These are phyloP conservation scores for Rachycentron canadum DNA, from an alignment of 2,797 vertebrate species.

Conservation along the genomic window DNA sequence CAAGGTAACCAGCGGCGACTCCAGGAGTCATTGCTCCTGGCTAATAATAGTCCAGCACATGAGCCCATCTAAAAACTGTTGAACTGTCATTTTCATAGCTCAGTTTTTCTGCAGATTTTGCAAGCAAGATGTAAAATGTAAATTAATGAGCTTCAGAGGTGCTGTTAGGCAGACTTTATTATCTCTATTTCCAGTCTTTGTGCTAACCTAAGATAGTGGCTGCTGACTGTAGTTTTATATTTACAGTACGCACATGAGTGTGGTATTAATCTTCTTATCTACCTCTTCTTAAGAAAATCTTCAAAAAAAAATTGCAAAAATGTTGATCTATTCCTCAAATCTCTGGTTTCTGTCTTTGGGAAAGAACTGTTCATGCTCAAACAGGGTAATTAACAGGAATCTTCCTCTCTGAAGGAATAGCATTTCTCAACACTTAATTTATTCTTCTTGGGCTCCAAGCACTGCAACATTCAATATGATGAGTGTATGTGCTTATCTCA, in stretches of 20 bases:
- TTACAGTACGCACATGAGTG: not conserved
- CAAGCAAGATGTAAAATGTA: not conserved
- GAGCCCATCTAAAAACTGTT: not conserved
- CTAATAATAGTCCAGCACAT: not conserved
- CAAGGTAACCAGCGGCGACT: not conserved
- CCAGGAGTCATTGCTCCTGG: not conserved
- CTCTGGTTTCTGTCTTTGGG: not conserved
- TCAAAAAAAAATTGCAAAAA: not conserved
- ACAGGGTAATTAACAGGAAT: constrained; percentile 9
- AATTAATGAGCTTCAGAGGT: not conserved
- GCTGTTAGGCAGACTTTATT: not conserved
- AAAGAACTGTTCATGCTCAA: not conserved
- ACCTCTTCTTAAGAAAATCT: constrained; percentile 4
- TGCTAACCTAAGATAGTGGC: not conserved
- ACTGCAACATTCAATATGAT: constrained; percentile 1
- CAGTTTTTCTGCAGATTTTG: not conserved
- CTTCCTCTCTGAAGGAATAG: constrained; percentile 42
- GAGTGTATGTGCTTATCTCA: constrained; percentile 4
- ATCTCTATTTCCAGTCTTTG: not conserved
- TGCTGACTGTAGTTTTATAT: not conserved
- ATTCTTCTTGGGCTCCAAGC: constrained; percentile 18
- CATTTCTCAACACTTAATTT: constrained; percentile 42
- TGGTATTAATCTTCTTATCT: not conserved
- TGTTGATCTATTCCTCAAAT: constrained; percentile 3
- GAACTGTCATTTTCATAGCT: not conserved